Conservation (phyloP, 2,113 vertebrate genomes). For the Zootoca vivipara region DNA sequence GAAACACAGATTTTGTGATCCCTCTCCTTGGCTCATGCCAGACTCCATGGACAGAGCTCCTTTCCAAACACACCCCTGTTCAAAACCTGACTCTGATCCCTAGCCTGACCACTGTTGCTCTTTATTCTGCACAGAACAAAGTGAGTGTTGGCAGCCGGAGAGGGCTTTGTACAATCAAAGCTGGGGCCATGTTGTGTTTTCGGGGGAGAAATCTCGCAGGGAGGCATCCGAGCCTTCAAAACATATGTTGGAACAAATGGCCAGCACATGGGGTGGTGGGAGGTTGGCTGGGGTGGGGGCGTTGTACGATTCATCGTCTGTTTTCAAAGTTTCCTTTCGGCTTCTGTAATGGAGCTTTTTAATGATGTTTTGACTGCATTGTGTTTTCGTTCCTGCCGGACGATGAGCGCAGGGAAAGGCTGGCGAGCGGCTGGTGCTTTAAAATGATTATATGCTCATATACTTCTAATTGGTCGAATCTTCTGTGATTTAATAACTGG, state of each 20-base stretch:
- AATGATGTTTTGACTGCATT: not conserved
- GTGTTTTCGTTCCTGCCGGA: not conserved
- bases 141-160: no score
- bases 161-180: not conserved
- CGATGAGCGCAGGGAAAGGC: not conserved
- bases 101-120: not conserved
- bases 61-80: no score
- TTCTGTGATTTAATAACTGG: conserved; percentile 9
- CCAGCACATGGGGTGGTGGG: not conserved
- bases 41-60: no score
- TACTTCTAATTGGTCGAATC: conserved; percentile 14
- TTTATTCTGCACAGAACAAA: no score
- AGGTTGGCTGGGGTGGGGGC: not conserved
- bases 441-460: conserved; percentile 6
- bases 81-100: not conserved
- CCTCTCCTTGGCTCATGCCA: no score
- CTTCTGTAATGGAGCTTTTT: not conserved
- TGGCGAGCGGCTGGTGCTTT: not conserved
- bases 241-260: conserved; percentile 5
- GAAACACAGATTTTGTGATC: no score
- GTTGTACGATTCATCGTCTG: not conserved
- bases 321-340: not conserved
- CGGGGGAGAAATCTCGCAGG: not conserved
- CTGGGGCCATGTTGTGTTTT: not conserved
- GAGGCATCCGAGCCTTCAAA: not conserved